Evolutionary conservation across 2,113 vertebrate genomes (phyloP), one percentile per base, ranked within the genome.

Genomic region (Amphiprion percula): DNA sequence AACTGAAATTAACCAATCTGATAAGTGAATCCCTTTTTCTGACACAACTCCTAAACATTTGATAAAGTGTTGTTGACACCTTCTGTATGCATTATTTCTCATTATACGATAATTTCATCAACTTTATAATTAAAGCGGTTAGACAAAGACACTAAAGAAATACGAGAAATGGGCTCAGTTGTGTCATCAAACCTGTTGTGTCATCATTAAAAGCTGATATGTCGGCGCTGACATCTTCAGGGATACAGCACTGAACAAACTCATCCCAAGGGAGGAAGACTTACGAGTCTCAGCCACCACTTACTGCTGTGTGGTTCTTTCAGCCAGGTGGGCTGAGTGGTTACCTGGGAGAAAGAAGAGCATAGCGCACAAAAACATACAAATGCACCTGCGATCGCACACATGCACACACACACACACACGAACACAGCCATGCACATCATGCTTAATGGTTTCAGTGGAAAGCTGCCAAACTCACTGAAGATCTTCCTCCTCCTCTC

Each of bases 361-460:
- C 44, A 54, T 21, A 47, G 50, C 59, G 46, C 71, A 69, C 75
- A 71, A 9, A 60, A 53, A 69, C 30, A 62, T 19, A 73, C 17
- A 66, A 52, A 60, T 30, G 50, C 68, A 62, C 67, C 53, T 69
- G 19, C 71, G 24, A 68, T 19, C 30, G 33, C 26, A 33, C 71
- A 70, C 23, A 41, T 52, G 19, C 24, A 44, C 63, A 62, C 64
- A 37, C 64, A 37, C 1, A 63, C 44, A 62, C 64, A 19, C 1
- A 79, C 21, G 21, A 21, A 21, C 53, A 66, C 21, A 4, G 33
- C 68, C 71, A 76, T 26, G 60, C 54, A 61, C 67, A 64, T 74
- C 23, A 41, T 50, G 65, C 90, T 82, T 89, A 89, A 91, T 93
- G 90, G 88, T 90, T 80, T 91, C 44, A 24, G 41, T 90, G 89